Base-by-base conservation (phyloP, 2,888 invertebrate species). In the Sipha maydis region DNA sequence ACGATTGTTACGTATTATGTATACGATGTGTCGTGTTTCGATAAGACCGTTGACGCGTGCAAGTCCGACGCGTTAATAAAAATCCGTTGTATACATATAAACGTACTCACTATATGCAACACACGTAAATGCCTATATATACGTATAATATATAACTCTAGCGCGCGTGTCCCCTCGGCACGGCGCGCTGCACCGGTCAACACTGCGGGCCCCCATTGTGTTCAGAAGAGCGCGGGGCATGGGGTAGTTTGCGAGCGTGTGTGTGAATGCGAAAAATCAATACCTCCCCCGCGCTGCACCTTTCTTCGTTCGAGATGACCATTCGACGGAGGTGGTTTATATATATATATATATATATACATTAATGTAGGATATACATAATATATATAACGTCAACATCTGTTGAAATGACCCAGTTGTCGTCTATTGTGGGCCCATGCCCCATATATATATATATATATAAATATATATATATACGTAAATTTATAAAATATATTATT, bases 181-280 rank as follows among this genome's bases (percentile, higher is more conserved):
- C 48, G 28, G 21, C 9, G 54, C 73, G 76, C 48, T 48, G 48
- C 73, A 88, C 86, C 86, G 86, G 86, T 88, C 86, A 80, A 61
- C 75, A 69, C 73, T 11, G 73, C 73, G 38, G 86, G 71, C 86
- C 38, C n/a, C 56, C 38, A 54, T 86, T 86, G 79, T 85, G 54
- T 21, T 56, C 21, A 11, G 56, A 9, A 1, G 34, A 14, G 73
- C 76, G 41, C n/a, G 67, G 31, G 85, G 48, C 31, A 25, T 14
- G 48, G 4, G 77, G 38, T 54, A 41, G 73, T 25, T 67, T 25
- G 56, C 17, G 80, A 25, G 79, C 48, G 67, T 31, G 77, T 38
- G 69, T 54, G 56, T 88, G 88, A 88, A 88, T 82, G 48, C 88
- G 80, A 88, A 88, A 88, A 88, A 88, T 88, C 88, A 88, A 88